Conservation (phyloP, 2,797 vertebrate genomes). For the Odontamblyopus rebecca region DNA sequence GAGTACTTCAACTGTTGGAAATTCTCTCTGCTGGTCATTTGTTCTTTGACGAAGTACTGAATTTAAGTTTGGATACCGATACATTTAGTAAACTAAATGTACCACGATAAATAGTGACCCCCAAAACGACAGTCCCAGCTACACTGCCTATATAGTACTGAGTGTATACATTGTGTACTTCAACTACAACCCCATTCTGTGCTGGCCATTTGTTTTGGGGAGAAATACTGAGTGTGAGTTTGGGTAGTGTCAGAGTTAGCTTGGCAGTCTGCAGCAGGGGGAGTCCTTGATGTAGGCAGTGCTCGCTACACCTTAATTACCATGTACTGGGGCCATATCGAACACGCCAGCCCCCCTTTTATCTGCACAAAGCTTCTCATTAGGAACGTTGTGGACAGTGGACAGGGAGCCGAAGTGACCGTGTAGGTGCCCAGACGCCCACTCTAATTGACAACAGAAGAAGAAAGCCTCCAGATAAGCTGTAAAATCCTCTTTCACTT, state of each 20-base stretch:
- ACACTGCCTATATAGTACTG: too few relatives aligned
- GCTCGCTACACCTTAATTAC: slow-evolving; percentile 64
- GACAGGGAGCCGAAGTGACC: slow-evolving; percentile 58
- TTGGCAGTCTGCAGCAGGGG: not conserved
- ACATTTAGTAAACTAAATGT: too few relatives aligned
- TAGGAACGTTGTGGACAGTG: slow-evolving; percentile 63
- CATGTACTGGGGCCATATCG: slow-evolving; percentile 52
- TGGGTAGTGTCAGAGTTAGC: not conserved
- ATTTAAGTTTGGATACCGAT: too few relatives aligned
- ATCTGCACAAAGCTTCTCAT: slow-evolving; percentile 72
- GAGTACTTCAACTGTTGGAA: too few relatives aligned
- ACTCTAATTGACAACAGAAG: slow-evolving; percentile 71
- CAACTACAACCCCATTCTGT: slow-evolving; percentile 26
- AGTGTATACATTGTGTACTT: too few relatives aligned
- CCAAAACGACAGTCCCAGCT: too few relatives aligned
- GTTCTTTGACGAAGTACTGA: too few relatives aligned
- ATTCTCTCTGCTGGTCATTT: too few relatives aligned
- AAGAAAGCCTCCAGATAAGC: slow-evolving; percentile 60
- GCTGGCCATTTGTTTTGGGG: slow-evolving; percentile 45
- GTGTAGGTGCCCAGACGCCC: slow-evolving; percentile 64
- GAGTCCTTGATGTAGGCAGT: slow-evolving; percentile 47
- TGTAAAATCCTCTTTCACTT: slow-evolving; percentile 20
- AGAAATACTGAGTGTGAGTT: slow-evolving; percentile 18
- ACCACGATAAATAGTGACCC: too few relatives aligned
- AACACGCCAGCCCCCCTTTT: slow-evolving; percentile 52